A percentile compares a stretch with the other conserved stretches of the same genome.
Evolutionary conservation across 2,113 vertebrate genomes (phyloP).

Genomic region (Setophaga coronata): DNA sequence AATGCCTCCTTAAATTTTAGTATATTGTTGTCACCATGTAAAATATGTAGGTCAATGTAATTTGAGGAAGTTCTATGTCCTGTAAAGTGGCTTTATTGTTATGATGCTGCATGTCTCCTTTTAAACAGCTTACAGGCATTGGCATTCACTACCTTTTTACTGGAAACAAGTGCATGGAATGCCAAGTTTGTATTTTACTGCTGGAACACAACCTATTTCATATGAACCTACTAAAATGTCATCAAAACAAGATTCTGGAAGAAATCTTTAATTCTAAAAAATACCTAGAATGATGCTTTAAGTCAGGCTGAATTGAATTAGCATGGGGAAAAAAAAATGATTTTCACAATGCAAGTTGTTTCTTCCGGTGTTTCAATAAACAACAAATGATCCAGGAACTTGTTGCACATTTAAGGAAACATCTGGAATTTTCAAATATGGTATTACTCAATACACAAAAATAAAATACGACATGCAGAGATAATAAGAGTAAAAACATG

Average conservation of each 20-base stretch:
- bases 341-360: background rate
- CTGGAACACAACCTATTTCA: background rate
- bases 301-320: background rate
- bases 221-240: background rate
- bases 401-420: background rate
- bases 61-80: background rate
- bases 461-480: background rate
- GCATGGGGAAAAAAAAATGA: background rate
- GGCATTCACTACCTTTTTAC: background rate
- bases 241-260: conserved; percentile 1
- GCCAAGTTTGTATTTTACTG: background rate
- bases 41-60: background rate
- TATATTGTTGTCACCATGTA: background rate
- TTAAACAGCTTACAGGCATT: background rate
- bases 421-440: background rate
- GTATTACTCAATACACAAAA: background rate
- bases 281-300: background rate
- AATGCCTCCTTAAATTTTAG: background rate
- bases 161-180: background rate
- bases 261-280: background rate
- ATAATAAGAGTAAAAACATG: background rate
- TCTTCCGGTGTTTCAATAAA: background rate
- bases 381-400: background rate
- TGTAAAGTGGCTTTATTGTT: background rate
- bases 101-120: background rate